phyloP scores from a whole-genome alignment of 2,888 invertebrate species.

The Leptura quadrifasciata region DNA sequence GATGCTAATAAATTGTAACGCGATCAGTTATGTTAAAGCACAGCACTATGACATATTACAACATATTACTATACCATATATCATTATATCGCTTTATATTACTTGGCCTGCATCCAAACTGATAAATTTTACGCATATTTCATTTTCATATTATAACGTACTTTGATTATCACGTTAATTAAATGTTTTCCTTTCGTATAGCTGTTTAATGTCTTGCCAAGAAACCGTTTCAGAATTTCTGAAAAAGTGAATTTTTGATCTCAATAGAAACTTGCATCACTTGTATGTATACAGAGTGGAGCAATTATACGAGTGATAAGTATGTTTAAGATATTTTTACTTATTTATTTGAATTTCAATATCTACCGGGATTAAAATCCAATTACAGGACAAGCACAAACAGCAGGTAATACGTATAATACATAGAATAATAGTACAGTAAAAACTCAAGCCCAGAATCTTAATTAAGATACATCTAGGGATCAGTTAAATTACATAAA shows the following conservation, averaged over 20 bases:
- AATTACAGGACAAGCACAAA: too few relatives aligned
- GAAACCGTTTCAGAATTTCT: conserved; percentile 3
- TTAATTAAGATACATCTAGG: too few relatives aligned
- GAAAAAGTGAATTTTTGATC: background rate
- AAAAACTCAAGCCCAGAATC: too few relatives aligned
- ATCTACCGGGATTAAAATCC: too few relatives aligned
- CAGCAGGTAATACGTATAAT: too few relatives aligned
- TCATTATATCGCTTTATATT: conserved; percentile 31
- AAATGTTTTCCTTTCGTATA: conserved; percentile 3
- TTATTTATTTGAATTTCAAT: too few relatives aligned
- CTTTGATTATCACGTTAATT: conserved; percentile 19
- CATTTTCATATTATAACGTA: conserved; percentile 25
- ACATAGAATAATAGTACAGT: too few relatives aligned
- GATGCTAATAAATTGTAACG: conserved; percentile 4
- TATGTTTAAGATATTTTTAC: too few relatives aligned
- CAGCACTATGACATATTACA: conserved; percentile 24
- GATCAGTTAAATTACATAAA: too few relatives aligned
- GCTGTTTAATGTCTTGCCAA: conserved; percentile 25
- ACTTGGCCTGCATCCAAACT: conserved; percentile 26
- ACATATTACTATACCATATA: conserved; percentile 29
- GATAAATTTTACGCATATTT: conserved; percentile 23
- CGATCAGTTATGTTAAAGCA: conserved; percentile 3
- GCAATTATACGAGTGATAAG: too few relatives aligned
- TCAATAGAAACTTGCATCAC: background rate
- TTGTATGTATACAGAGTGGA: background rate